Base-by-base conservation (phyloP, 2,797 vertebrate species). In the Capromys pilorides region DNA sequence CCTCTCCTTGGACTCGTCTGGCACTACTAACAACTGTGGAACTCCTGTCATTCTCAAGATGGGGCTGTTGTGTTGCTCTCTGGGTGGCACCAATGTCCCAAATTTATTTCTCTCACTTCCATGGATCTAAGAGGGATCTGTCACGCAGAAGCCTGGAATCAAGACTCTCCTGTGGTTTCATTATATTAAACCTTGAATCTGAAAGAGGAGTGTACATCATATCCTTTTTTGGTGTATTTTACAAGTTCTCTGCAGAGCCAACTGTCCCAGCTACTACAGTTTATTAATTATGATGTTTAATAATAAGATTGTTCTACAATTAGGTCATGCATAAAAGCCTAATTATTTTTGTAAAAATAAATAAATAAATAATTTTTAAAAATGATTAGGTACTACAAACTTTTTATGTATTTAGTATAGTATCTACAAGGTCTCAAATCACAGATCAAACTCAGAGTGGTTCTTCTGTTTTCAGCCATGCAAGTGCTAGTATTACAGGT, bases 71-170 rank as follows among this genome's bases (percentile, higher is more conserved):
- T 0, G 0, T 45, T 36, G 54, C 69, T 91, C 82, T 87, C 91
- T 80, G 61, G 39, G 96, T 89, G 91, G 69, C 71, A 14, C 90
- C 79, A 31, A 33, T 84, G 75, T 79, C 80, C 62, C 79, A 57
- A 39, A n/a, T 93, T 79, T 62, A 92, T 96, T 96, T 95, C 93
- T 77, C 61, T 93, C 82, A 8, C 93, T 97, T 97, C 78, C 22
- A 86, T 90, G 79, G 93, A 86, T 73, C 31, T 91, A 67, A 84
- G 31, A 93, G 90, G 79, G 73, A 95, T 96, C 93, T 96, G 86
- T 94, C 94, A 95, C 93, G 71, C 19, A 13, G 3, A 0, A 95
- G 90, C 57, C 64, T 95, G 79, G 67, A 94, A 77, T 66, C 90
- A 79, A 81, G 36, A 6, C 39, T 78, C 59, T 77, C 57, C 78